A percentile compares a stretch with the other conserved stretches of the same genome.
Conservation (phyloP, 2,797 vertebrate species). For the Triplophysa yarkandensis region DNA sequence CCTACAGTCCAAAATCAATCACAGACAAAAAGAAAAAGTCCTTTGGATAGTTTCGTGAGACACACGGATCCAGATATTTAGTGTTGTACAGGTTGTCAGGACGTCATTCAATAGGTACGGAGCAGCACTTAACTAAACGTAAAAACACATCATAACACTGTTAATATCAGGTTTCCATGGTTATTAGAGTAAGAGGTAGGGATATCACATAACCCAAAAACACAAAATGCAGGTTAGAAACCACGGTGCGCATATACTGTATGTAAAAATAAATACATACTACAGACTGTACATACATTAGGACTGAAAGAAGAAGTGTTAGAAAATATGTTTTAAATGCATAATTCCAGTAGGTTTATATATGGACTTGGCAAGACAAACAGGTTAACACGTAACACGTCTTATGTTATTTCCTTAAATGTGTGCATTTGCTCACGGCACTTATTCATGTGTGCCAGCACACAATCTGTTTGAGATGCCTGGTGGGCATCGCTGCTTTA, state of each 20-base stretch:
- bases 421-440: constrained; percentile 76
- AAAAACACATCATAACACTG: constrained; percentile 51
- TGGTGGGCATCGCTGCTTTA: constrained; percentile 39
- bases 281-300: constrained; percentile 74
- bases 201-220: constrained; percentile 54
- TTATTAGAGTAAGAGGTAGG: constrained; percentile 60
- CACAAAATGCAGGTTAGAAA: constrained; percentile 62
- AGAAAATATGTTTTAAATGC: constrained; percentile 78
- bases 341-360: constrained; percentile 75
- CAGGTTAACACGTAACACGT: constrained; percentile 43
- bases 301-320: constrained; percentile 77
- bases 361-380: constrained; percentile 66
- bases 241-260: constrained; percentile 74
- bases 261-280: constrained; percentile 84
- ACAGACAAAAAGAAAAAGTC: constrained; percentile 69
- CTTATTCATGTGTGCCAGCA: constrained; percentile 69
- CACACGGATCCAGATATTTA: constrained; percentile 67
- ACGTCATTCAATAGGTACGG: constrained; percentile 42
- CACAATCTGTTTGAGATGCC: constrained; percentile 70
- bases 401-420: constrained; percentile 53
- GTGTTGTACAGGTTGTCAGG: constrained; percentile 58
- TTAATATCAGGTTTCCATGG: constrained; percentile 51
- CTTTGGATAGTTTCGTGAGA: constrained; percentile 69
- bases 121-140: constrained; percentile 49
- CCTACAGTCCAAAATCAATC: constrained; percentile 28